Evolutionary conservation across 2,797 vertebrate genomes (phyloP).

Genomic region (Decapterus maruadsi): DNA sequence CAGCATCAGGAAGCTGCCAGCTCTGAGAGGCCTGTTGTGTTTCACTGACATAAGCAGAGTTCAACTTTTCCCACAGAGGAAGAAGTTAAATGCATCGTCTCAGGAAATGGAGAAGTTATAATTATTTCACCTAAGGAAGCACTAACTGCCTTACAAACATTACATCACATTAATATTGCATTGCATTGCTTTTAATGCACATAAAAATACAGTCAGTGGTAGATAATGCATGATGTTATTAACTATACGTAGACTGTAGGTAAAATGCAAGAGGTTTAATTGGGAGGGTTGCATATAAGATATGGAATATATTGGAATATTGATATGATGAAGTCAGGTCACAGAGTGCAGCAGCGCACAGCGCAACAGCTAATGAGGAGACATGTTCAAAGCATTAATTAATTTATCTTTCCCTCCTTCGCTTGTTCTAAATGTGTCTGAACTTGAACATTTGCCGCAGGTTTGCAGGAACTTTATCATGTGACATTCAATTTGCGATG

Average conservation of each 20-base stretch:
- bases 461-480: slow-evolving; percentile 31
- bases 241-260: neutral
- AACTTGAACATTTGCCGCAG: neutral
- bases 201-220: slow-evolving; percentile 23
- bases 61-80: slow-evolving; percentile 12
- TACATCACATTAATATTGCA: slow-evolving; percentile 60
- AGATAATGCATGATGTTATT: slow-evolving; percentile 31
- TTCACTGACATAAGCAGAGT: slow-evolving; percentile 36
- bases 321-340: slow-evolving; percentile 12
- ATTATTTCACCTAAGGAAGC: slow-evolving; percentile 21
- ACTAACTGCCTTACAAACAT: slow-evolving; percentile 32
- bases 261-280: slow-evolving; percentile 17
- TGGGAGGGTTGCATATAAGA: slow-evolving; percentile 20
- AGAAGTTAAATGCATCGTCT: slow-evolving; percentile 13
- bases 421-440: neutral
- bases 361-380: slow-evolving; percentile 19
- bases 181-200: slow-evolving; percentile 48
- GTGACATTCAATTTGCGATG: slow-evolving; percentile 45
- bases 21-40: slow-evolving; percentile 32
- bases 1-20: slow-evolving; percentile 29
- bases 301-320: slow-evolving; percentile 1
- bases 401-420: neutral
- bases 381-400: slow-evolving; percentile 20
- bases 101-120: slow-evolving; percentile 27
- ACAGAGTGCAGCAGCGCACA: neutral